Conservation (phyloP, 2,113 vertebrate species). For the Heteronetta atricapilla region DNA sequence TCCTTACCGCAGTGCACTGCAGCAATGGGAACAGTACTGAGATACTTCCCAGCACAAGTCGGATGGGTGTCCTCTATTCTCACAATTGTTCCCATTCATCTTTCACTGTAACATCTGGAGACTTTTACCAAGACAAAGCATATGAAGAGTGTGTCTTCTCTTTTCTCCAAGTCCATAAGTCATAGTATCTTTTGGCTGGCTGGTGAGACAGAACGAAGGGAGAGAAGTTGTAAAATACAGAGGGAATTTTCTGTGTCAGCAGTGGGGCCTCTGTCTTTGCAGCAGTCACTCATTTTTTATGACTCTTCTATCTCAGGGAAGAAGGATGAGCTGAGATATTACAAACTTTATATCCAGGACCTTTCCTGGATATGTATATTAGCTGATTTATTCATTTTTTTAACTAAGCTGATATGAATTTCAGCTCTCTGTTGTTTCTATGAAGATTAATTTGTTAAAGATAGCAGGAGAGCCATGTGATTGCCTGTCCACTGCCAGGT, state of each 20-base stretch:
- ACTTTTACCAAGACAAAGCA: not conserved
- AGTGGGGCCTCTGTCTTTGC: not conserved
- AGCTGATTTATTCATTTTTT: not conserved
- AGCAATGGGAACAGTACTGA: accelerated
- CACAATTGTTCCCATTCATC: not conserved
- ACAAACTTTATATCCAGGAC: not conserved
- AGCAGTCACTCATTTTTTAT: not conserved
- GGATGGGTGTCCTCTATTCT: not conserved
- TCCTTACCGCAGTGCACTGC: not conserved
- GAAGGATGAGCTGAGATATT: not conserved
- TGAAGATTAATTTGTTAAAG: not conserved
- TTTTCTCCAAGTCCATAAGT: not conserved
- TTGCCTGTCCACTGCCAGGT: not conserved
- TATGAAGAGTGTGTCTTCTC: not conserved
- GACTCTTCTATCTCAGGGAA: not conserved
- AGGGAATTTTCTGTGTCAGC: not conserved
- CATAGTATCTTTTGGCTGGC: not conserved
- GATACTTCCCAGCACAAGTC: not conserved
- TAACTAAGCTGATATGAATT: not conserved
- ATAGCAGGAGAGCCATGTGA: not conserved
- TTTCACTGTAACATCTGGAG: not conserved
- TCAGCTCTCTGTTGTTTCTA: not conserved
- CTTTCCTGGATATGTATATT: not conserved
- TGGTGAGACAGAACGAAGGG: not conserved
- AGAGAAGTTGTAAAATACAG: not conserved